A percentile compares a stretch with the other conserved stretches of the same genome.
Evolutionary conservation across 2,888 invertebrate species (phyloP).

Genomic region (Drosophila demipolita): DNA sequence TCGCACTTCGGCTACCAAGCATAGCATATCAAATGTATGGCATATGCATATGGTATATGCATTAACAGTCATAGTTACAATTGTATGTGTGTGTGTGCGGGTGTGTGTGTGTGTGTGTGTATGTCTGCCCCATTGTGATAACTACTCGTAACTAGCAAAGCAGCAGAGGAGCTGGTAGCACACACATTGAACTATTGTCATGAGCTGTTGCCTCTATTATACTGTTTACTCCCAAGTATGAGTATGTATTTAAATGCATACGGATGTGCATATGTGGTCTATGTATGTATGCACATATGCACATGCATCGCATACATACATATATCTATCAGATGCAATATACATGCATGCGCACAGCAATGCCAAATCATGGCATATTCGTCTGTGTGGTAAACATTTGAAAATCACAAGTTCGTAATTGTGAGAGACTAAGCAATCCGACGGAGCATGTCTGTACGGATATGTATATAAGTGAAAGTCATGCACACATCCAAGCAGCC

Average conservation of each 20-base stretch:
- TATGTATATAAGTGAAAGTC: slow-evolving; percentile 45
- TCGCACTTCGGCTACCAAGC: slow-evolving; percentile 37
- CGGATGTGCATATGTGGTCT: not conserved
- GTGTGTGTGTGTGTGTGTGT: not conserved
- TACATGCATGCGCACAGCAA: slow-evolving; percentile 18
- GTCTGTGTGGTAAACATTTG: slow-evolving; percentile 42
- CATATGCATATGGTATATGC: not conserved
- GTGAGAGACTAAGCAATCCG: slow-evolving; percentile 33
- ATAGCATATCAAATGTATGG: slow-evolving; percentile 40
- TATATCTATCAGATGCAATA: slow-evolving; percentile 4
- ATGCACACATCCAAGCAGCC: slow-evolving; percentile 23
- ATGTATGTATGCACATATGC: slow-evolving; percentile 4
- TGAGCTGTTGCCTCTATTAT: slow-evolving; percentile 60
- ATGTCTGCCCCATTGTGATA: slow-evolving; percentile 46
- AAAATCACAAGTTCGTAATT: slow-evolving; percentile 51
- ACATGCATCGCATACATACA: slow-evolving; percentile 1
- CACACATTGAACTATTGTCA: slow-evolving; percentile 65
- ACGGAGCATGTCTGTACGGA: not conserved
- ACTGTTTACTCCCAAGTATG: slow-evolving; percentile 53
- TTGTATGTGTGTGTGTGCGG: not conserved
- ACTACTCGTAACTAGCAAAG: slow-evolving; percentile 44
- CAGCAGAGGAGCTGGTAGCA: slow-evolving; percentile 39
- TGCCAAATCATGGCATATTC: slow-evolving; percentile 9
- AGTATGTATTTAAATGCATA: slow-evolving; percentile 1
- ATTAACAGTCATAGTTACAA: slow-evolving; percentile 12